These are phyloP conservation scores for Cherax destructor DNA, from an alignment of 1,140 invertebrate species.

Conservation along the genomic window DNA sequence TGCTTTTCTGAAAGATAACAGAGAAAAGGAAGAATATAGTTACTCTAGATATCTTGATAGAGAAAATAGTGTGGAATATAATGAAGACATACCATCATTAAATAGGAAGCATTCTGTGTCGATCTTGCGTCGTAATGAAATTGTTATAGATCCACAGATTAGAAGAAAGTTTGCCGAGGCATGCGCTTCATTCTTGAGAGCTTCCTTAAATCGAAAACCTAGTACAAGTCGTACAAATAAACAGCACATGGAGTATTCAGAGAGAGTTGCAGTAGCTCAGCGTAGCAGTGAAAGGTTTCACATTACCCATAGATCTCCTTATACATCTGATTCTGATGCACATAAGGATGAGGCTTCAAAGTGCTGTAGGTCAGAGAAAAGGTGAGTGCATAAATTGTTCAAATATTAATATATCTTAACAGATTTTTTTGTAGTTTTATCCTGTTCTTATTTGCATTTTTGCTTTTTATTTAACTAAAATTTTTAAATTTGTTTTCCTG, in stretches of 20 bases:
- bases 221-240: not conserved
- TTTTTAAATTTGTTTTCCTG: no score
- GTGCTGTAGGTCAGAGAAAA: not conserved
- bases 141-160: not conserved
- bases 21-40: not conserved
- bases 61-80: not conserved
- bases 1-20: not conserved
- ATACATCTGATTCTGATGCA: not conserved
- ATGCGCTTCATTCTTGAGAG: conserved; percentile 8
- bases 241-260: not conserved
- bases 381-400: not conserved
- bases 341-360: not conserved
- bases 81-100: not conserved
- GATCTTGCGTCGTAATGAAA: no score
- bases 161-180: not conserved
- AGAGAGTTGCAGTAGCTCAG: not conserved
- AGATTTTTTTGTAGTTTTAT: no score
- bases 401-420: no score
- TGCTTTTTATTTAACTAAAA: no score
- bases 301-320: not conserved
- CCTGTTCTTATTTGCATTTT: no score
- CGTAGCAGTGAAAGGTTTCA: not conserved
- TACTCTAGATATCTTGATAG: not conserved
- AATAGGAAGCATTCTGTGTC: no score
- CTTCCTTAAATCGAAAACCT: not conserved